phyloP scores from a whole-genome alignment of 2,113 vertebrate species.

The Xiphias gladius region DNA sequence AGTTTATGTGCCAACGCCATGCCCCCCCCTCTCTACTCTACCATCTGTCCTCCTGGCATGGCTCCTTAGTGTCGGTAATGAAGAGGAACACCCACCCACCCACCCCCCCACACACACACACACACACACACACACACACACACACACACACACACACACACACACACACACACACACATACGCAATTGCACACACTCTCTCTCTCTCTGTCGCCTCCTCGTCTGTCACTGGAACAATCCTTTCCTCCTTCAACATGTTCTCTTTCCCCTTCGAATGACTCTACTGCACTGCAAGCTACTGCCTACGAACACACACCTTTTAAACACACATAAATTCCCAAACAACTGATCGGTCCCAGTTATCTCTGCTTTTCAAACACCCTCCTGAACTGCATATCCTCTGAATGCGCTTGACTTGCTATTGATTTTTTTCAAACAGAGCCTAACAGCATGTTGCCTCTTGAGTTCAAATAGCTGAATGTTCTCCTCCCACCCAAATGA shows the following conservation, averaged over 20 bases:
- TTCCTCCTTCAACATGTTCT: constrained; percentile 14
- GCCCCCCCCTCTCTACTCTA: constrained; percentile 57
- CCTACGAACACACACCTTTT: not conserved
- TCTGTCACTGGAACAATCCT: constrained; percentile 24
- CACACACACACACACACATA: not conserved
- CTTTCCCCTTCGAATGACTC: constrained; percentile 20
- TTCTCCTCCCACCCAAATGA: constrained; percentile 56
- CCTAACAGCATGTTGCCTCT: constrained; percentile 55
- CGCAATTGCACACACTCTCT: not conserved
- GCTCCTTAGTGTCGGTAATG: constrained; percentile 65
- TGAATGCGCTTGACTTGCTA: constrained; percentile 37
- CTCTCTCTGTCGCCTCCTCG: not conserved
- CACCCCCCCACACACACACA: not conserved
- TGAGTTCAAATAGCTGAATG: constrained; percentile 54
- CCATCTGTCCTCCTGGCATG: constrained; percentile 79
- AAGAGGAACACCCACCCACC: constrained; percentile 59
- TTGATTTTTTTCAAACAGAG: constrained; percentile 57
- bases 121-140: not conserved
- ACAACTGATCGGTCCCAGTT: constrained; percentile 7
- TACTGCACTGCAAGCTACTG: not conserved
- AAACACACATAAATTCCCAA: not conserved
- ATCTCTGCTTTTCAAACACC: constrained; percentile 16
- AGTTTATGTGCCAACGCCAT: constrained; percentile 55
- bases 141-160: not conserved
- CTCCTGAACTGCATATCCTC: constrained; percentile 33